These are phyloP conservation scores for Ormyrus nitidulus DNA, from an alignment of 2,888 invertebrate genomes.

Conservation along the genomic window DNA sequence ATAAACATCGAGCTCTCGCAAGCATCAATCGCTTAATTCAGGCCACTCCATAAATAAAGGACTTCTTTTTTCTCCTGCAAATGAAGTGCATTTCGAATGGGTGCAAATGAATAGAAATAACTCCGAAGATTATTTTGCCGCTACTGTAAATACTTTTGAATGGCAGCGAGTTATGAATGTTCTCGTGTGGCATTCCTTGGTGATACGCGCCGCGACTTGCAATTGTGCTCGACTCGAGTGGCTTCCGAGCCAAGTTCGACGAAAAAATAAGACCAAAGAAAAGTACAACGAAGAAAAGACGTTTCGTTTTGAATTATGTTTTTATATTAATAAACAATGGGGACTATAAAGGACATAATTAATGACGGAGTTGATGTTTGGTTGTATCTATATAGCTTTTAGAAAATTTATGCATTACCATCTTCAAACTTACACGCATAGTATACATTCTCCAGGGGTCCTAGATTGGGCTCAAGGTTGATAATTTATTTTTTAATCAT, in stretches of 20 bases:
- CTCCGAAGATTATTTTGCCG: slow-evolving; percentile 12
- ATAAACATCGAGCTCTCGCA: background rate
- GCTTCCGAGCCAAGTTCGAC: background rate
- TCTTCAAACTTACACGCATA: no score
- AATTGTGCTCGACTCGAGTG: slow-evolving; percentile 1
- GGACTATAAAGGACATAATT: no score
- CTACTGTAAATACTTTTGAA: slow-evolving; percentile 14
- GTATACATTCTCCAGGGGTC: no score
- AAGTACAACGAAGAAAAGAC: background rate
- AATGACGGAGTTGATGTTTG: no score
- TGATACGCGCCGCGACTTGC: slow-evolving; percentile 11
- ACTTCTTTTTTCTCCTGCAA: background rate
- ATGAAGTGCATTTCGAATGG: slow-evolving; percentile 15
- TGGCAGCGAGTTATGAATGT: slow-evolving; percentile 25
- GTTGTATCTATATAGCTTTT: no score
- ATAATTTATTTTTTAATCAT: no score
- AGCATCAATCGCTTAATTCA: slow-evolving; percentile 22
- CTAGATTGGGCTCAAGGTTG: no score
- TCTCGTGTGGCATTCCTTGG: background rate
- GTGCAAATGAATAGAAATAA: slow-evolving; percentile 10
- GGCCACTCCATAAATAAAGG: slow-evolving; percentile 24
- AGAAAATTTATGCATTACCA: no score
- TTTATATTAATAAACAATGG: no score
- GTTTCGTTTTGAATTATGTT: no score
- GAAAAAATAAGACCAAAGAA: background rate